Evolutionary conservation across 2,113 vertebrate species (phyloP), one percentile per base, ranked within the genome.

Genomic region (Cheilinus undulatus): DNA sequence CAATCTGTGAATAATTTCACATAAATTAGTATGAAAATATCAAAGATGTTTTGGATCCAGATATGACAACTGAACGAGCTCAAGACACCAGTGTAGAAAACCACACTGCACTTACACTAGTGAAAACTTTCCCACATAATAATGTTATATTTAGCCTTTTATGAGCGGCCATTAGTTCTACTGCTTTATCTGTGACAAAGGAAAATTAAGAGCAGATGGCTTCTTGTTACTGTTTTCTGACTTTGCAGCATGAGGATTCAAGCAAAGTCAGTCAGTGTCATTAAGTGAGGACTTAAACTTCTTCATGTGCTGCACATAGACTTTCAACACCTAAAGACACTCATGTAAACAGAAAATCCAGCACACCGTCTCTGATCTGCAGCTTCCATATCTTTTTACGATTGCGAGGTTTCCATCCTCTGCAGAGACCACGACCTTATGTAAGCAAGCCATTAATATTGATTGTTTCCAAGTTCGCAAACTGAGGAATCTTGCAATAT

Each of bases 381-480:
- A 36, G 65, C 70, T 69, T 73, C 66, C 64, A 50, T 14, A 70
- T 69, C 69, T 78, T 73, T 20, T 24, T 51, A 51, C 49, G 64
- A 40, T 19, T 36, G 66, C 22, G 43, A 69, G 42, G 53, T 73
- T 69, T 65, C 36, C 50, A 45, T 75, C 76, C 75, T 82, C 69
- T 65, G 56, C 78, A 79, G 65, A 84, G 74, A 80, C 54, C 66
- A 49, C 84, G 72, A 73, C 76, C 86, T 91, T 88, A 85, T 75
- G 77, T 86, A 91, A 92, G 82, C 78, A 68, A 67, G 69, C 69
- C 77, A 89, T 93, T 89, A 89, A 88, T 90, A 92, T 91, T 84
- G 80, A 93, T 89, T 84, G 76, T 85, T 87, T 85, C 82, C 78
- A 86, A 91, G 90, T 85, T 76, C 91, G 69, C 69, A 15, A 86